These are phyloP conservation scores for Drosophila formosana DNA, from an alignment of 2,888 invertebrate species.

Conservation along the genomic window DNA sequence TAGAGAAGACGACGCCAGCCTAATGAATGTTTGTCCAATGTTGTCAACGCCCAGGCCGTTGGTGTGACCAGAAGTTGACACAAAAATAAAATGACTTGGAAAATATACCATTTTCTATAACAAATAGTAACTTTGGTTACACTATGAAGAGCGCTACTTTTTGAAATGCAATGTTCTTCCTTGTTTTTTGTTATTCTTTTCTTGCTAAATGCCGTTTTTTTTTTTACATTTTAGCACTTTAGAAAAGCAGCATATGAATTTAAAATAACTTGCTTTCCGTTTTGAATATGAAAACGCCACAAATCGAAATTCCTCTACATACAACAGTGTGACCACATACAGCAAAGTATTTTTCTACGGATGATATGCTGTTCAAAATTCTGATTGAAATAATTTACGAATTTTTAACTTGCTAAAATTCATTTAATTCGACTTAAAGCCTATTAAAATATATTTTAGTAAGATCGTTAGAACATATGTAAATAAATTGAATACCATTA, in stretches of 20 bases:
- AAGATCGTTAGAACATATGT: too few species aligned
- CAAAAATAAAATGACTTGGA: not conserved
- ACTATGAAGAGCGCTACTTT: not conserved
- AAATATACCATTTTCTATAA: not conserved
- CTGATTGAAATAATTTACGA: not conserved
- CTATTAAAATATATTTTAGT: too few species aligned
- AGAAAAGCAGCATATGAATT: too few species aligned
- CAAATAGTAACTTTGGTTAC: not conserved
- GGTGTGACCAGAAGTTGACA: slow-evolving; percentile 34
- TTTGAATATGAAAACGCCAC: not conserved
- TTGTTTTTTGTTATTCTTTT: not conserved
- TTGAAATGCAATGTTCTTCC: not conserved
- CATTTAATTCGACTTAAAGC: too few species aligned
- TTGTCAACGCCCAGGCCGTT: slow-evolving; percentile 55
- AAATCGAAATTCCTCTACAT: not conserved
- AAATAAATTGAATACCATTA: not conserved
- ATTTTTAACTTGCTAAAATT: too few species aligned
- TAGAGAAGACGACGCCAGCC: slow-evolving; percentile 21
- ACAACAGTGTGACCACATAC: not conserved
- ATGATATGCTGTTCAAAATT: not conserved
- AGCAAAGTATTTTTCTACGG: not conserved
- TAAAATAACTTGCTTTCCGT: too few species aligned
- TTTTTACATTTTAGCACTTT: too few species aligned
- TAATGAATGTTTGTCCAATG: slow-evolving; percentile 6
- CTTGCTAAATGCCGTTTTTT: not conserved